These are phyloP conservation scores for Phallusia fumigata DNA, from an alignment of 23 tunicate genomes.

Conservation along the genomic window DNA sequence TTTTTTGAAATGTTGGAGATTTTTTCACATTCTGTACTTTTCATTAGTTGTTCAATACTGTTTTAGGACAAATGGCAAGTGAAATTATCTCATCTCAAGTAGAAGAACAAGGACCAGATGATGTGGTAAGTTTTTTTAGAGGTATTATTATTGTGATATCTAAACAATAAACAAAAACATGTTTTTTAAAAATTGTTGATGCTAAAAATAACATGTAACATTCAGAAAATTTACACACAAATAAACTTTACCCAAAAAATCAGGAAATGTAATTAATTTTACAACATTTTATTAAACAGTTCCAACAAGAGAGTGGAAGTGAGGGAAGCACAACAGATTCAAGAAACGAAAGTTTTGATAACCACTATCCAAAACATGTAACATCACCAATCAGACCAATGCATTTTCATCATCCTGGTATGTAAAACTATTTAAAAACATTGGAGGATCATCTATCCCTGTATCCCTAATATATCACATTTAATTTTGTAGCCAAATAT, in stretches of 20 bases:
- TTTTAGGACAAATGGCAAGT: background rate
- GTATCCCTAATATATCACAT: too few species aligned
- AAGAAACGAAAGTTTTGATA: background rate
- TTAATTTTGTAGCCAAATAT: too few species aligned
- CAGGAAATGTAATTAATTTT: too few species aligned
- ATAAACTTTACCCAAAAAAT: too few species aligned
- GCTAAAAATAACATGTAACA: too few species aligned
- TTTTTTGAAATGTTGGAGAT: background rate
- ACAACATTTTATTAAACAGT: background rate
- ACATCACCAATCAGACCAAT: constrained; percentile 23
- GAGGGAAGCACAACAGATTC: background rate
- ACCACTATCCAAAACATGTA: background rate
- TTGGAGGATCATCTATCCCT: too few species aligned
- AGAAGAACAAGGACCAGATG: background rate
- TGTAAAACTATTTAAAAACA: background rate
- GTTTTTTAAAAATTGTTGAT: background rate
- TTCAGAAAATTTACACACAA: too few species aligned
- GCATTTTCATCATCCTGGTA: constrained; percentile 68
- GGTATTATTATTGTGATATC: too few species aligned
- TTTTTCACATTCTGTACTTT: too few species aligned
- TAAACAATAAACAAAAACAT: background rate
- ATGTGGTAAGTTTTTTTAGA: constrained; percentile 8
- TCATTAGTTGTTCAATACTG: background rate
- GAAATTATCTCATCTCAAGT: background rate
- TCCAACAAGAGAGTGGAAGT: background rate